Conservation (phyloP, 2,797 vertebrate genomes). For the Gymnopithys bicolor region DNA sequence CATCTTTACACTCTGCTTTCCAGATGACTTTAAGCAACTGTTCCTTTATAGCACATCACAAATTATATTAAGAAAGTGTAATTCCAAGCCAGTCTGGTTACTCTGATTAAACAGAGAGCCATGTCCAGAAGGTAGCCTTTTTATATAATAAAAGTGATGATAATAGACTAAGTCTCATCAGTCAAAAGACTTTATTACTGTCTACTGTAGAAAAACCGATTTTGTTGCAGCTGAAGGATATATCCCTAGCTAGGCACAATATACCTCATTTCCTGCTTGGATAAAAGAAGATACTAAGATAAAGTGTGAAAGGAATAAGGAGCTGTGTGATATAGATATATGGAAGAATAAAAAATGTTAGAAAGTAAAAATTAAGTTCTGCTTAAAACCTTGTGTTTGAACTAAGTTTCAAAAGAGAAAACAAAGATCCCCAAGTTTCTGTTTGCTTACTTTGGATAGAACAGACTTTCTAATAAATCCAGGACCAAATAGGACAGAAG, state of each 20-base stretch:
- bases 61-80: conserved; percentile 30
- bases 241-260: conserved; percentile 28
- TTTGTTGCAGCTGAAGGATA: conserved; percentile 35
- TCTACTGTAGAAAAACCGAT: not conserved
- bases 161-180: conserved; percentile 40
- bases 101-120: conserved; percentile 33
- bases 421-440: conserved; percentile 6
- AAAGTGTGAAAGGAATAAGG: conserved; percentile 41
- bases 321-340: conserved; percentile 13
- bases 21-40: conserved; percentile 71
- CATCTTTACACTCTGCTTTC: conserved; percentile 64
- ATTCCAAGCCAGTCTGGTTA: conserved; percentile 14
- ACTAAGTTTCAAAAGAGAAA: conserved; percentile 43
- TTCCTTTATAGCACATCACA: conserved; percentile 13
- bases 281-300: conserved; percentile 43
- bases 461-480: conserved; percentile 32
- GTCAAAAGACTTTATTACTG: conserved; percentile 30
- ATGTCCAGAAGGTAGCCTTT: not conserved
- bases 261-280: conserved; percentile 61
- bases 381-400: conserved; percentile 28
- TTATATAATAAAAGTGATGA: conserved; percentile 20
- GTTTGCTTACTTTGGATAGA: conserved; percentile 21
- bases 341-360: not conserved
- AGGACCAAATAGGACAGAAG: conserved; percentile 33
- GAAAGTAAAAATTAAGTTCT: conserved; percentile 26